Evolutionary conservation across 2,797 vertebrate species (phyloP), one percentile per base, ranked within the genome.

Genomic region (Tragelaphus eurycerus): DNA sequence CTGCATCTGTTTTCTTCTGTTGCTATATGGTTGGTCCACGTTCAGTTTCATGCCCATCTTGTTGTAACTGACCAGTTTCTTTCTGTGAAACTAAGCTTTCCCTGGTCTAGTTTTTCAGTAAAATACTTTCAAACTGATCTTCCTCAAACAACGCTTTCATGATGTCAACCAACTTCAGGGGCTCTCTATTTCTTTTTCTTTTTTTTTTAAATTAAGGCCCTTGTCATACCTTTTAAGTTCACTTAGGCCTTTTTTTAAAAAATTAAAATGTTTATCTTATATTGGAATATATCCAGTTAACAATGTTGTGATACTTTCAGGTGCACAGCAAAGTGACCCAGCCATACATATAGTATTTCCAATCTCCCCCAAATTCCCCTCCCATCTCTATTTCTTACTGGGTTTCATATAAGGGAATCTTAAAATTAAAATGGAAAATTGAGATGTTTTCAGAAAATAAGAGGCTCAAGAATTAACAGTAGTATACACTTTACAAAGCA

Each of bases 391-490:
- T 76, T 90, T 96, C 64, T 93, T 87, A 89, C 12, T 83, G 46
- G 16, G 38, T 25, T 27, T 97, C 34, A 97, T 25, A 21, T 48
- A 83, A 64, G 43, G 6, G 31, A 74, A 84, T 90, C 25, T 55
- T 97, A 78, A 64, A 95, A 25, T 14, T 94, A 17, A 84, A 96
- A 92, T 52, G 7, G 34, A 94, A 97, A 93, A 93, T 1, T 64
- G 31, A 87, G 67, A 50, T 78, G 25, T 96, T 95, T 92, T 90
- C 21, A 60, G 60, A 92, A 97, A 87, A 82, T 55, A 2, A 81
- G 95, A 82, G 43, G 43, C 1, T 84, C 46, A 93, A 93, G 74
- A 94, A 95, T 84, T 84, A 83, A 83, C n/a, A 93, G 48, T 6
- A 29, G 6, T 34, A 82, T 19, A 94, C 8, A 95, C 74, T 96